Base-by-base conservation (phyloP, 2,888 invertebrate species). In the Cephus runcator region DNA sequence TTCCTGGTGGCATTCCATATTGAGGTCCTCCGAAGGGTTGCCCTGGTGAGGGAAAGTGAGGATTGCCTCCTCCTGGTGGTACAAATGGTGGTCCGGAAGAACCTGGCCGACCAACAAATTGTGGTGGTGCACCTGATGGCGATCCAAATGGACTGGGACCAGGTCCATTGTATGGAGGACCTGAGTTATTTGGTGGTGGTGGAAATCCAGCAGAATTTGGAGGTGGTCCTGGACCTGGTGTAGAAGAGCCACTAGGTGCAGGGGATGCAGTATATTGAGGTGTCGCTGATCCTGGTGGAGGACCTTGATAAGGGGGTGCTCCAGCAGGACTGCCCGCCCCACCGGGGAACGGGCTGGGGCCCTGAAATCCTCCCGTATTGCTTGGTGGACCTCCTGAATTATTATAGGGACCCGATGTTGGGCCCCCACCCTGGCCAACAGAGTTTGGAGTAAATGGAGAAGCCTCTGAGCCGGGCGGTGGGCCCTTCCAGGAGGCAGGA, bases 181-280 rank as follows among this genome's bases (percentile, higher is more conserved):
- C 92, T 69, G 92, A 91, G 84, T 92, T 92, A 80, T 90, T 91
- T 73, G 90, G 91, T 30, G 90, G 90, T 11, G 89, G 88, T 75
- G 91, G 90, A 75, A 91, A 91, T 12, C 92, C 92, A 34, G 91
- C 92, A 15, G 93, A 92, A 85, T 93, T 92, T 23, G 94, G 94
- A 71, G 93, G 93, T 76, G 94, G 92, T 77, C 93, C 94, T 34
- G 95, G 96, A 80, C 96, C 97, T 12, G 97, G 97, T 69, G 97
- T 96, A 85, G 97, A 97, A 75, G 95, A 94, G 88, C 95, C 97
- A 88, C 94, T 97, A 85, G 96, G 97, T 88, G 95, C 96, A 87
- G 97, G 97, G 83, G 97, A 97, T 88, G 97, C 96, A 87, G 96
- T 96, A 92, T 96, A 97, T 93, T 95, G 97, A 87, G 95, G 97